phyloP scores from a whole-genome alignment of 2,113 vertebrate species.

The Lasiurus cinereus region DNA sequence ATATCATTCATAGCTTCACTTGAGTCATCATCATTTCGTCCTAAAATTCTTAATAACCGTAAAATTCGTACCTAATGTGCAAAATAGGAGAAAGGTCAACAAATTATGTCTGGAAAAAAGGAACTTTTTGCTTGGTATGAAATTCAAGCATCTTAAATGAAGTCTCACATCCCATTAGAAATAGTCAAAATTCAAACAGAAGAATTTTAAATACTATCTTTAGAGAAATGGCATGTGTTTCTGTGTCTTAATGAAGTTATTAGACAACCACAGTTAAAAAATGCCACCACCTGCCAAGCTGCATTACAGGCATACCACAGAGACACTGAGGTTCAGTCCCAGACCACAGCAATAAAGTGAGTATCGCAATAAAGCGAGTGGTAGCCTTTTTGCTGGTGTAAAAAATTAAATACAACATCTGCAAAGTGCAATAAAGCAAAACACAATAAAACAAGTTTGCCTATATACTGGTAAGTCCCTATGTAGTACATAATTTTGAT shows the following conservation, averaged over 20 bases:
- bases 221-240: background rate
- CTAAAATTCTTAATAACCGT: slow-evolving; percentile 98
- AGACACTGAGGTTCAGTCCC: background rate
- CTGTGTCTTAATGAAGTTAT: background rate
- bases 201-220: slow-evolving; percentile 41
- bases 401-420: background rate
- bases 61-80: slow-evolving; percentile 95
- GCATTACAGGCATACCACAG: background rate
- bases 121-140: background rate
- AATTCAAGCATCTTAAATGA: slow-evolving; percentile 42
- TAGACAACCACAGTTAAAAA: slow-evolving; percentile 23
- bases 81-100: slow-evolving; percentile 71
- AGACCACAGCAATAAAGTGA: background rate
- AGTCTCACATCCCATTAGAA: slow-evolving; percentile 40
- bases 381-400: background rate
- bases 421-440: background rate
- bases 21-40: slow-evolving; percentile 97
- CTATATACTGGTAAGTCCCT: background rate
- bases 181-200: slow-evolving; percentile 37
- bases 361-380: background rate
- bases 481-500: slow-evolving; percentile 15
- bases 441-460: background rate
- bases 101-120: slow-evolving; percentile 39
- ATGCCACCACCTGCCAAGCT: background rate
- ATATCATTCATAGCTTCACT: slow-evolving; percentile 99